A percentile compares a stretch with the other conserved stretches of the same genome.
phyloP scores from a whole-genome alignment of 92 coral and sea anemone species.

The Siderastrea siderea region DNA sequence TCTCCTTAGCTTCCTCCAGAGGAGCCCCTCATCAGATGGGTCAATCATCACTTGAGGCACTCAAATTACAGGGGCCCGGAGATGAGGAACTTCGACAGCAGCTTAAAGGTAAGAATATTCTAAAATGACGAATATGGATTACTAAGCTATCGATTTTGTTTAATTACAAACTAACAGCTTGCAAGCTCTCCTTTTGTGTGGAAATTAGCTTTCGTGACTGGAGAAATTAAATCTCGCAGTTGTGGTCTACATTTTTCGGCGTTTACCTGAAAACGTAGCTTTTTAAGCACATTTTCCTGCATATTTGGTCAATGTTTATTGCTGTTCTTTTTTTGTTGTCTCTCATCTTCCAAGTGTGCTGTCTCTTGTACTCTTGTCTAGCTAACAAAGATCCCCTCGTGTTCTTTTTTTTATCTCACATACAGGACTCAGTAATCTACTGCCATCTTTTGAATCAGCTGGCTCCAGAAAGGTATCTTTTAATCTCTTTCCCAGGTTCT shows the following conservation, averaged over 20 bases:
- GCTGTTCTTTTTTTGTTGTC: background rate
- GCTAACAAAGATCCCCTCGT: no score
- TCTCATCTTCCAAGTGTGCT: background rate
- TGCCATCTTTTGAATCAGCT: slow-evolving; percentile 33
- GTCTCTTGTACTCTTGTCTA: no score
- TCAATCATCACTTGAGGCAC: slow-evolving; percentile 48
- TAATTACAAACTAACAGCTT: no score
- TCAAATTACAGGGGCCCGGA: slow-evolving; percentile 39
- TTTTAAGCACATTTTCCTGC: background rate
- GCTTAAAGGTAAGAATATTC: slow-evolving; percentile 7
- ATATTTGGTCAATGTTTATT: no score
- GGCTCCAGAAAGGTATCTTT: slow-evolving; percentile 41
- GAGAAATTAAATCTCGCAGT: no score
- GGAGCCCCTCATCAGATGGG: slow-evolving; percentile 39
- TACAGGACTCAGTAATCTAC: slow-evolving; percentile 50
- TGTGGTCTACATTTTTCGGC: no score
- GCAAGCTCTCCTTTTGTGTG: background rate
- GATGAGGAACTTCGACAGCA: slow-evolving; percentile 33
- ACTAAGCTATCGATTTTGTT: background rate
- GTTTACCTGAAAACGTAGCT: background rate
- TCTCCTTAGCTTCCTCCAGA: slow-evolving; percentile 36
- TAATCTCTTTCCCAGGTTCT: background rate
- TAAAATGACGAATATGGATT: background rate
- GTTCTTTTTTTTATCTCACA: background rate
- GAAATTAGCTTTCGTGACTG: background rate